Base-by-base conservation (phyloP, 2,113 vertebrate species). In the Bubo scandiacus region DNA sequence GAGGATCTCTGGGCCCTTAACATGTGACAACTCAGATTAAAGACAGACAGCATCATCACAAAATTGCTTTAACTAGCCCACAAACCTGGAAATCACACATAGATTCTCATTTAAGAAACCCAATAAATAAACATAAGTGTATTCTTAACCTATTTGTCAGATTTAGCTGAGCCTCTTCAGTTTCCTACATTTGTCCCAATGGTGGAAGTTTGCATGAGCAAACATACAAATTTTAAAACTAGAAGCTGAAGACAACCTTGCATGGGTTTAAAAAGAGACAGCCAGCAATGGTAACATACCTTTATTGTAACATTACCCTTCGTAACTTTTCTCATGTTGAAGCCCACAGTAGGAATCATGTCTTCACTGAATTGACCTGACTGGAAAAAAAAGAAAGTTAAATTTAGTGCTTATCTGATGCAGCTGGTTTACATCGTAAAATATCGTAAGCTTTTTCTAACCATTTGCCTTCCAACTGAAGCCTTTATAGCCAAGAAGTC, bases 301-400 rank as follows among this genome's bases (percentile, higher is more conserved):
- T 99, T 99, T 98, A 99, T 99, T 85, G 98, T 99, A 87, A 99
- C 98, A 62, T 99, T 99, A 91, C 98, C 98, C 97, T 99, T 99
- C 0, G 98, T 98, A 65, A 99, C 98, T 72, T 99, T 99, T 74
- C 98, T 97, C 98, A 99, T 99, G 97, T 99, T 99, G 97, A 99
- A 99, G 90, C 98, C 98, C 95, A 99, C 98, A 8, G 98, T 99
- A 68, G 98, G 98, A 86, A 99, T 99, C 98, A 99, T 99, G 88
- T 99, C 98, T 97, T 99, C 98, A 92, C 98, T 99, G 97, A 99
- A 99, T 19, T 99, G 98, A 91, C 98, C 98, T 81, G 98, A 99
- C 98, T 99, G 94, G 47, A 96, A 32, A 90, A 58, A 58, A 29
- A 92, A 67, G 4, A 22, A 54, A 86, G 34, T 42, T 52, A n/a